Conservation (phyloP, 2,113 vertebrate species). For the Paracanthobrama guichenoti region DNA sequence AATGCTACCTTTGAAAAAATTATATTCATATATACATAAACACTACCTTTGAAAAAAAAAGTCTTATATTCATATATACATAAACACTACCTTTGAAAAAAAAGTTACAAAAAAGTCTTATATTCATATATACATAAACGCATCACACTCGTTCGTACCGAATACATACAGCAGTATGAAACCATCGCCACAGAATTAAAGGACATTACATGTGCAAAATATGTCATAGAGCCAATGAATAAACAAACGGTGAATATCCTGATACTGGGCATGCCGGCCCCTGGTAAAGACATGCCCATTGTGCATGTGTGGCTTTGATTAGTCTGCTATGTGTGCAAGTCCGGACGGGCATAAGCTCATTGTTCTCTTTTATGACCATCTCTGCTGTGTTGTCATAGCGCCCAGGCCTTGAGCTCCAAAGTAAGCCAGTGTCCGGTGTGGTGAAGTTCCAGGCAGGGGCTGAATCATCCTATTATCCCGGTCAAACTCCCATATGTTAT, state of each 20-base stretch:
- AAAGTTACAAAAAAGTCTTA: too few relatives aligned
- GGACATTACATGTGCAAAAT: conserved; percentile 11
- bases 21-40: conserved; percentile 10
- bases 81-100: background rate
- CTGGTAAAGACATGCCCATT: conserved; percentile 34
- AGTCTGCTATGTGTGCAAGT: conserved; percentile 76
- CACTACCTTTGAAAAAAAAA: background rate
- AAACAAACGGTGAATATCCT: conserved; percentile 15
- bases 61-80: conserved; percentile 18
- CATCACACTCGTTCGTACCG: background rate
- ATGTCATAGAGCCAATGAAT: background rate
- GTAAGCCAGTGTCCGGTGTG: conserved; percentile 75
- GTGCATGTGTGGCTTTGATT: conserved; percentile 63
- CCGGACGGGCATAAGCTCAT: conserved; percentile 67
- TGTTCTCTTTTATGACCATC: conserved; percentile 79
- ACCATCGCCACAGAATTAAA: background rate
- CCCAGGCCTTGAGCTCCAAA: conserved; percentile 68
- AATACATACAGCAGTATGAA: background rate
- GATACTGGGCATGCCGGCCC: background rate
- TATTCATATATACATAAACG: conserved; percentile 18
- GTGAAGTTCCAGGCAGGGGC: conserved; percentile 71
- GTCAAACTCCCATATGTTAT: conserved; percentile 81
- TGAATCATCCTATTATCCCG: conserved; percentile 72
- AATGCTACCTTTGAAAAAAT: background rate
- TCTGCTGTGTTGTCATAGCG: conserved; percentile 73